Evolutionary conservation across 2,888 invertebrate genomes (phyloP).

Genomic region (Meghimatium bilineatum): DNA sequence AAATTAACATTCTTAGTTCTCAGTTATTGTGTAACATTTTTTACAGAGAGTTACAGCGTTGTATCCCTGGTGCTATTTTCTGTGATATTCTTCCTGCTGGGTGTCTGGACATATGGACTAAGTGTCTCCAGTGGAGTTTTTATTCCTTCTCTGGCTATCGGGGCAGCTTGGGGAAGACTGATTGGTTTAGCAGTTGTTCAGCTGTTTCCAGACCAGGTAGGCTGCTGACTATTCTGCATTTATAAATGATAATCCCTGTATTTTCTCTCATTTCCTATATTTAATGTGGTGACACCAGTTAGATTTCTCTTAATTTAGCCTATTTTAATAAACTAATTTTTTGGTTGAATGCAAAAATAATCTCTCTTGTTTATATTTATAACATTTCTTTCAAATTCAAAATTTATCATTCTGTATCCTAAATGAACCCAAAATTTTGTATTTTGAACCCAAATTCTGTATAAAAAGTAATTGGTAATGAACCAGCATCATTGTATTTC

Average conservation of each 20-base stretch:
- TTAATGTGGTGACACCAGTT: too few relatives aligned
- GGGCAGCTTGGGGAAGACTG: slow-evolving; percentile 97
- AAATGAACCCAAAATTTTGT: too few relatives aligned
- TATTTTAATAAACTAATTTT: too few relatives aligned
- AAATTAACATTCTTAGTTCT: neutral
- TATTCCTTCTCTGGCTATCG: slow-evolving; percentile 94
- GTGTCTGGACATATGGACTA: slow-evolving; percentile 94
- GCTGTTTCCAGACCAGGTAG: slow-evolving; percentile 77
- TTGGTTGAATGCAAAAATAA: too few relatives aligned
- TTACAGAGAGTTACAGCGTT: slow-evolving; percentile 66
- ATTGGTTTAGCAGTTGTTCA: slow-evolving; percentile 83
- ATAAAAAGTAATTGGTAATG: too few relatives aligned
- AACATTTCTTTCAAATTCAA: too few relatives aligned
- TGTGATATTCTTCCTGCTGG: slow-evolving; percentile 89
- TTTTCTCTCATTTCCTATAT: too few relatives aligned
- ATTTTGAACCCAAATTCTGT: too few relatives aligned
- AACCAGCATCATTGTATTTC: too few relatives aligned
- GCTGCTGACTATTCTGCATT: neutral
- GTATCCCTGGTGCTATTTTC: slow-evolving; percentile 76
- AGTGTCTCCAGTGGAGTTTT: slow-evolving; percentile 94
- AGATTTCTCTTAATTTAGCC: too few relatives aligned
- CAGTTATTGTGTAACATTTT: neutral
- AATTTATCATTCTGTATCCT: too few relatives aligned
- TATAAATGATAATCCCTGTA: neutral
- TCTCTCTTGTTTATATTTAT: too few relatives aligned